phyloP scores from a whole-genome alignment of 2,888 invertebrate genomes.

The Rhingia rostrata region DNA sequence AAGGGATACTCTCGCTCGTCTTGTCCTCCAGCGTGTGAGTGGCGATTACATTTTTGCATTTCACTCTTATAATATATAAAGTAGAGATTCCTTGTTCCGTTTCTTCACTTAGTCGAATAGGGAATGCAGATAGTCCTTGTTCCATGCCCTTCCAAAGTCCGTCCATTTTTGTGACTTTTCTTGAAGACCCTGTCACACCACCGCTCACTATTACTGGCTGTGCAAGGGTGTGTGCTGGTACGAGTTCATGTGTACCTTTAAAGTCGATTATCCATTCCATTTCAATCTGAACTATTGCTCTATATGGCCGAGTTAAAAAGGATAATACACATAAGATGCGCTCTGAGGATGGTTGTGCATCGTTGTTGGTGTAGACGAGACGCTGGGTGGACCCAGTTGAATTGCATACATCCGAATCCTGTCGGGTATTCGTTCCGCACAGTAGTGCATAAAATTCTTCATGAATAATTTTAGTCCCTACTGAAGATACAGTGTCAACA shows the following conservation, averaged over 20 bases:
- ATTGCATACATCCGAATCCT: conserved; percentile 69
- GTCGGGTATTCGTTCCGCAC: conserved; percentile 75
- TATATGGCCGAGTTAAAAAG: conserved; percentile 72
- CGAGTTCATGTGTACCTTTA: conserved; percentile 69
- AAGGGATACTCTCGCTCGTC: conserved; percentile 34
- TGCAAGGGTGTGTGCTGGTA: conserved; percentile 3
- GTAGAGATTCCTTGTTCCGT: conserved; percentile 9
- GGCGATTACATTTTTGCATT: conserved; percentile 72
- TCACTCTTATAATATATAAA: conserved; percentile 39
- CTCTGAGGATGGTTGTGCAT: neutral
- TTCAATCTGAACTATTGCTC: conserved; percentile 75
- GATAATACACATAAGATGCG: conserved; percentile 68
- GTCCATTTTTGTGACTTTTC: conserved; percentile 54
- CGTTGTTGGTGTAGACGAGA: conserved; percentile 24
- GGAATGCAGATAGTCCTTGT: conserved; percentile 8
- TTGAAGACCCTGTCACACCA: conserved; percentile 52
- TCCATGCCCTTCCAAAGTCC: conserved; percentile 18
- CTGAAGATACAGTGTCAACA: conserved; percentile 71
- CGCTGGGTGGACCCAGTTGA: conserved; percentile 52
- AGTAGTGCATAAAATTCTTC: conserved; percentile 76
- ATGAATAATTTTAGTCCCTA: conserved; percentile 75
- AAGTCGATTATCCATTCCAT: conserved; percentile 75
- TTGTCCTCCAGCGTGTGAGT: conserved; percentile 45
- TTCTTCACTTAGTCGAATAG: conserved; percentile 14
- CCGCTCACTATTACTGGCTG: neutral